phyloP scores from a whole-genome alignment of 2,113 vertebrate genomes.

The Crotalus horridus region DNA sequence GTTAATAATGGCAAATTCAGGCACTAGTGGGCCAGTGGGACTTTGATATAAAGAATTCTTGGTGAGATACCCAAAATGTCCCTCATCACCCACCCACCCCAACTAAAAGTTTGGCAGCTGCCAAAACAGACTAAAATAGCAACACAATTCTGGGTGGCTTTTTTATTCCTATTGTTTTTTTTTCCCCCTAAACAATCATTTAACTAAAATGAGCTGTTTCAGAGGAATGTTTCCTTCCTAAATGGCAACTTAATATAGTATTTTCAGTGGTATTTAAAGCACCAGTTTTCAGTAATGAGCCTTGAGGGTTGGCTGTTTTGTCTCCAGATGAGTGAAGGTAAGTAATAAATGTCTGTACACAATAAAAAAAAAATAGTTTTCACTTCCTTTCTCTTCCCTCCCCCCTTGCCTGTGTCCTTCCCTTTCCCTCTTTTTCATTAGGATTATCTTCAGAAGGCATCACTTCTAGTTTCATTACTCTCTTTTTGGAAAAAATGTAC shows the following conservation, averaged over 20 bases:
- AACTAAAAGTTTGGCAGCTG: background rate
- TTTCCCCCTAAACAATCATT: background rate
- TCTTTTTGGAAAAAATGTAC: background rate
- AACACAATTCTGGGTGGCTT: conserved; percentile 22
- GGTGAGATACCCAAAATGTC: conserved; percentile 12
- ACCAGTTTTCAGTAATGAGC: background rate
- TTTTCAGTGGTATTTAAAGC: background rate
- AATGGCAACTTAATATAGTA: background rate
- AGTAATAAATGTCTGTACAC: background rate
- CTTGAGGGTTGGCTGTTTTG: background rate
- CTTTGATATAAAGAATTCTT: background rate
- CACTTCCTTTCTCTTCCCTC: background rate
- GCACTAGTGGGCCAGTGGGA: background rate
- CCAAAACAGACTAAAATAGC: conserved; percentile 36
- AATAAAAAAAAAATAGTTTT: background rate
- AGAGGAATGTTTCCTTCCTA: conserved; percentile 24
- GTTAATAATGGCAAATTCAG: background rate
- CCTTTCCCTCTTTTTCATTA: background rate
- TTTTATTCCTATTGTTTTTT: background rate
- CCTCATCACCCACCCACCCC: conserved; percentile 4
- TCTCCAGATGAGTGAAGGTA: background rate
- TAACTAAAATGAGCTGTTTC: conserved; percentile 13
- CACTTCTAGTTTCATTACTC: background rate
- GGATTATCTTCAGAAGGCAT: background rate
- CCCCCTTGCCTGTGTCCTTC: no score